Base-by-base conservation (phyloP, 2,888 invertebrate species). In the Pollenia angustigena region DNA sequence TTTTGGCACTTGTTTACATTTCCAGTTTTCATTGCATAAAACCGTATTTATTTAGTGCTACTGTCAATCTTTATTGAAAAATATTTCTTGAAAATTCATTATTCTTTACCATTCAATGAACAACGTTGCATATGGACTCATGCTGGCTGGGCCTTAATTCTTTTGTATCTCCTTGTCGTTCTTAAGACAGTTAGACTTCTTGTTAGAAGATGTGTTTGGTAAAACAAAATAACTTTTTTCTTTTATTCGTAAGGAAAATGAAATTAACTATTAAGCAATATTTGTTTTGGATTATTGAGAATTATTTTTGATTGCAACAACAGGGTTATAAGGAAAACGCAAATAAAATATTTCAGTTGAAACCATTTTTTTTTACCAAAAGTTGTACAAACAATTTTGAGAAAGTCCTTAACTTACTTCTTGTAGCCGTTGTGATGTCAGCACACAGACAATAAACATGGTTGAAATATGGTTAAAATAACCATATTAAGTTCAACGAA, bases 1-100 rank as follows among this genome's bases (percentile, higher is more conserved):
- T 85, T 88, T 87, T 87, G 80, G 83, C 88, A 88, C 88, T 88
- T 88, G 88, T 88, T 88, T 88, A 87, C 84, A 84, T 88, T 87
- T 69, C 79, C 58, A 12, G 18, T 71, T 66, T 86, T 44, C 58
- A 71, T 66, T 69, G 42, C 68, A 75, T 60, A 82, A 60, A 76
- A 46, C 71, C 11, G 52, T 87, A 81, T 87, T 87, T 87, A 78
- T 69, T 87, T 84, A 84, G 84, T 87, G 84, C 87, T 87, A 87
- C 84, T 87, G 87, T 81, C 87, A 84, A 78, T 84, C 72, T 74
- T 74, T 46, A 56, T 2, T 23, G 16, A 58, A 50, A 50, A 52
- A 81, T 50, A 60, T 79, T 84, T 81, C 54, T 56, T 74, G 1
- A 68, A 79, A 74, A 16, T 44, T 50, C 10, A 58, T 80, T 32